A percentile compares a stretch with the other conserved stretches of the same genome.
Evolutionary conservation across 2,113 vertebrate genomes (phyloP).

Genomic region (Ptilonorhynchus violaceus): DNA sequence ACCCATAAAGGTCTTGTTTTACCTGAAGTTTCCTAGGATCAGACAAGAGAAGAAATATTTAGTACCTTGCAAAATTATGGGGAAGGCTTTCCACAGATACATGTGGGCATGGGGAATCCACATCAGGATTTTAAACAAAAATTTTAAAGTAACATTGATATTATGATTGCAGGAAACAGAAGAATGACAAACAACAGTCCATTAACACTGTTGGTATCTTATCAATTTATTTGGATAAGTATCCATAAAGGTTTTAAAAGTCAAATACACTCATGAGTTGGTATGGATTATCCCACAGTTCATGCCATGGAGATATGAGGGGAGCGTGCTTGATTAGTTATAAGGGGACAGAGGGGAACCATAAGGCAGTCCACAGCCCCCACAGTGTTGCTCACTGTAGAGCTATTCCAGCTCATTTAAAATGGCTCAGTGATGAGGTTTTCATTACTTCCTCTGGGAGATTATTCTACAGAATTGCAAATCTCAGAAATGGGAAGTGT

Average conservation of each 20-base stretch:
- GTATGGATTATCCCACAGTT: background rate
- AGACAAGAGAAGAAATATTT: background rate
- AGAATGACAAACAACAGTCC: background rate
- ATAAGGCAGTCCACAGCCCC: background rate
- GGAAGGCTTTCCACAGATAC: background rate
- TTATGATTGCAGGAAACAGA: background rate
- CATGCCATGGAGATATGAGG: background rate
- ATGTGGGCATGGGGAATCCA: background rate
- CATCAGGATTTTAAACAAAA: background rate
- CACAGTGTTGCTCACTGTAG: background rate
- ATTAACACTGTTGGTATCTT: background rate
- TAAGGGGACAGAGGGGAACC: background rate
- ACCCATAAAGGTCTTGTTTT: background rate
- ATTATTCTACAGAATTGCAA: constrained; percentile 9
- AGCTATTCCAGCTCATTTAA: constrained; percentile 34
- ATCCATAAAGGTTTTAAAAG: background rate
- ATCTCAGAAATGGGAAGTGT: constrained; percentile 50
- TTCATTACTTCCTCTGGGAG: constrained; percentile 42
- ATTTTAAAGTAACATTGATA: background rate
- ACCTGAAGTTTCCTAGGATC: background rate
- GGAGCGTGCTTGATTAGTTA: background rate
- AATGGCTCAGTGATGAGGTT: constrained; percentile 44
- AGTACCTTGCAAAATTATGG: background rate
- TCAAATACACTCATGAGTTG: background rate
- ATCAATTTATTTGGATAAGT: background rate